Evolutionary conservation across 2,888 invertebrate genomes (phyloP).

Genomic region (Pristionchus arcanus): DNA sequence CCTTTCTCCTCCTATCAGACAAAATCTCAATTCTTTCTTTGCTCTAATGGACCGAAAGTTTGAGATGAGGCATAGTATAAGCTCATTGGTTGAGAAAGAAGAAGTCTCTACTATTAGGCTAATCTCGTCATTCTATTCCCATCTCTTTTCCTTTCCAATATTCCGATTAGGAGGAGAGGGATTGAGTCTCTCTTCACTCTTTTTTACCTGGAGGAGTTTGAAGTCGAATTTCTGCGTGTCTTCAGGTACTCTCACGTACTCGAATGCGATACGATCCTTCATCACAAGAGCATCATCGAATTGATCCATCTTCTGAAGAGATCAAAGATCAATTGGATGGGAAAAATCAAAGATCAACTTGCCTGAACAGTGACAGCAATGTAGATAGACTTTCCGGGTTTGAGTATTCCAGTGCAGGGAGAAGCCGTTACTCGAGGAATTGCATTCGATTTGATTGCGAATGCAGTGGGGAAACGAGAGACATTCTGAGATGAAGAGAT

Average conservation of each 20-base stretch:
- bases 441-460: conserved; percentile 63
- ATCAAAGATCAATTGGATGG: not conserved
- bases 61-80: conserved; percentile 25
- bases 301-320: conserved; percentile 56
- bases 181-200: not conserved
- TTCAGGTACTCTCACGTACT: conserved; percentile 59
- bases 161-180: not conserved
- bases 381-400: conserved; percentile 56
- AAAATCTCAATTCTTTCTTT: not conserved
- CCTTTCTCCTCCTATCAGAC: not conserved
- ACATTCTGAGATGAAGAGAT: conserved; percentile 52
- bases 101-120: not conserved
- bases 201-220: conserved; percentile 56
- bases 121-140: conserved; percentile 5
- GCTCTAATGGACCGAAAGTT: conserved; percentile 28
- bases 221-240: conserved; percentile 59
- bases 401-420: conserved; percentile 59
- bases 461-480: conserved; percentile 58
- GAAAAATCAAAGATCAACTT: not conserved
- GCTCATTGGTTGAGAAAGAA: not conserved
- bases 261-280: conserved; percentile 62
- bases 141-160: not conserved
- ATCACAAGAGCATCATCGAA: conserved; percentile 55
- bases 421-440: conserved; percentile 62
- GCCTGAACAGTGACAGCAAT: conserved; percentile 62